These are phyloP conservation scores for Tringa solitaria DNA, from an alignment of 2,113 vertebrate genomes.

Conservation along the genomic window DNA sequence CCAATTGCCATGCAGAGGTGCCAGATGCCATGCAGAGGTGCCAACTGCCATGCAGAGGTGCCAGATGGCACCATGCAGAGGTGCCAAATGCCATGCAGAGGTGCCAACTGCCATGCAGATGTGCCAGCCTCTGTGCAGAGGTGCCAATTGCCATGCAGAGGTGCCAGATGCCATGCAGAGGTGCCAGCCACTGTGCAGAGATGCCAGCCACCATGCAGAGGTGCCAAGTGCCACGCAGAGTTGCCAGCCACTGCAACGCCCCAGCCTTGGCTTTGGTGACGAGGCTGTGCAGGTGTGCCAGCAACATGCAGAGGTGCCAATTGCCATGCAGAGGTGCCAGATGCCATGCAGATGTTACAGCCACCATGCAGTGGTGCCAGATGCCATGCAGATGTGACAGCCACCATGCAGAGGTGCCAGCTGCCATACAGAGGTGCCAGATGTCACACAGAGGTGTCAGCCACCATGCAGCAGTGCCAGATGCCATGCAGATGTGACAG, in stretches of 20 bases:
- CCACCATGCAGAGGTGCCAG: background rate
- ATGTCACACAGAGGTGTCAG: background rate
- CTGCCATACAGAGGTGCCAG: no score
- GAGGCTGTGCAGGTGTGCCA: background rate
- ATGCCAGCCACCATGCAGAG: no score
- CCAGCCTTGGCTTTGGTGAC: no score
- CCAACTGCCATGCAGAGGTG: fast-evolving
- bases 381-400: no score
- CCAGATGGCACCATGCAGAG: background rate
- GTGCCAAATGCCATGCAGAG: no score
- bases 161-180: background rate
- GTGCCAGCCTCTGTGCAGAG: no score
- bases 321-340: no score
- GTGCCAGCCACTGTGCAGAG: background rate
- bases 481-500: fast-evolving
- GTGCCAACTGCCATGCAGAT: no score
- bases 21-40: background rate
- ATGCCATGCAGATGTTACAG: background rate
- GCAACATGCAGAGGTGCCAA: background rate
- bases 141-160: background rate
- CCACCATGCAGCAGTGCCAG: background rate
- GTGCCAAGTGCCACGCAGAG: background rate
- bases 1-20: background rate
- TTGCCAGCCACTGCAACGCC: background rate
- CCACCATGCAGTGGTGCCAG: background rate